Base-by-base conservation (phyloP, 1,140 invertebrate species). In the Lysiphlebus fabarum region DNA sequence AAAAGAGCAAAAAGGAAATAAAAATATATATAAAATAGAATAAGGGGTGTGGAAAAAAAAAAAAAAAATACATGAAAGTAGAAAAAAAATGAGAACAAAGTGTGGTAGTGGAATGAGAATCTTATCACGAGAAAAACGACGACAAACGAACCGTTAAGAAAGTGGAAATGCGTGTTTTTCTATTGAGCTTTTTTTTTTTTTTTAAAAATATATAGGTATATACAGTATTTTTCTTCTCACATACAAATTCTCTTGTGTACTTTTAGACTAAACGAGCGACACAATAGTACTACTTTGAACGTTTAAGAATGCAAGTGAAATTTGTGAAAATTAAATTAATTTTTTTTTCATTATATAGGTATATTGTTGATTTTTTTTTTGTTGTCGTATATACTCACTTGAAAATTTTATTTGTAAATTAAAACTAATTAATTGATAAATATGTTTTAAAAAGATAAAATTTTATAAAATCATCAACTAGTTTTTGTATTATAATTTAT, bases 91-190 rank as follows among this genome's bases (percentile, higher is more conserved):
- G n/a, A 33, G 3, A 10, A 51, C 6, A 49, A 2, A 34, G 26
- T 2, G 33, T 7, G 12, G 47, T n/a, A 50, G 48, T 10, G 17
- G 9, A 37, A 50, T 38, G n/a, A 37, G 11, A 12, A 12, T n/a
- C 17, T 26, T 26, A 26, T 26, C 17, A 26, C 17, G 17, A 26
- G 17, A 26, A 26, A 26, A 26, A 26, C 17, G 17, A 26, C 17
- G 17, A 50, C 11, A 33, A 34, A 11, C 33, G 41, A 37, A 45
- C 53, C 34, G 43, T 54, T 53, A 59, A 59, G 50, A 41, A 59
- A 14, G 17, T 11, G n/a, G 7, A 47, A 47, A 53, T 54, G 58
- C 58, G 44, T 59, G 43, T 37, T 41, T 26, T 26, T 12, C 49
- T 47, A 49, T 57, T 57, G 38, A 47, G 47, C 44, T 58, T 58